Percentiles rank a stretch among this genome's conserved stretches.
Evolutionary conservation across 1,140 invertebrate genomes (phyloP).

Genomic region (Drosophila kanapiae): DNA sequence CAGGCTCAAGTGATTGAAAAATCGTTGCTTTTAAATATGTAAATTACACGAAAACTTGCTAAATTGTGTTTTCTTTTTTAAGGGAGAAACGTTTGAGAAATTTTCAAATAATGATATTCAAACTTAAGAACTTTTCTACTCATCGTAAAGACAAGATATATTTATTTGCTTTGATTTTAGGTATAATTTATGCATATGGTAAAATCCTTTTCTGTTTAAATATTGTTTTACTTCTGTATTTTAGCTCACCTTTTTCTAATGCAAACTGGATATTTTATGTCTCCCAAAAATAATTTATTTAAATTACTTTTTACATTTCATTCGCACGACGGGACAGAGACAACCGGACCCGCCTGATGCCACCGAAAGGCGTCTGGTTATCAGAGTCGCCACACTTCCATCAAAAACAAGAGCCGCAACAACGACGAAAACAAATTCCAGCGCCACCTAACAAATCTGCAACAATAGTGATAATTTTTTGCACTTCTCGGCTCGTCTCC

Average conservation of each 20-base stretch:
- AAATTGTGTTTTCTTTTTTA: not conserved
- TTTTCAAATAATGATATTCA: not conserved
- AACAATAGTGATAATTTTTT: slow-evolving; percentile 82
- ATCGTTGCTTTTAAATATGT: slow-evolving; percentile 11
- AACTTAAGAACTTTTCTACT: not conserved
- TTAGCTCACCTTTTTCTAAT: not conserved
- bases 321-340: slow-evolving; percentile 19
- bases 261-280: not conserved
- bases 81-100: not conserved
- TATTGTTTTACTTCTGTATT: too few species aligned
- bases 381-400: slow-evolving; percentile 38
- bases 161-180: too few species aligned
- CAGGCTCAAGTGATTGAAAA: slow-evolving; percentile 8
- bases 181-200: not conserved
- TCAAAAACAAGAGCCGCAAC: slow-evolving; percentile 17
- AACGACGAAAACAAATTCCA: slow-evolving; percentile 49
- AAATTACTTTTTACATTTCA: slow-evolving; percentile 39
- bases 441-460: slow-evolving; percentile 65
- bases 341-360: slow-evolving; percentile 7
- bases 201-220: too few species aligned
- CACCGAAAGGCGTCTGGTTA: slow-evolving; percentile 32
- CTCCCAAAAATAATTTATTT: slow-evolving; percentile 33
- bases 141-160: not conserved
- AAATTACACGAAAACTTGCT: not conserved
- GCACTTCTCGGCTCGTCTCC: slow-evolving; percentile 31